Percentiles rank a stretch among this genome's conserved stretches.
Evolutionary conservation across 1,140 invertebrate species (phyloP).

Genomic region (Drosophila virilis): DNA sequence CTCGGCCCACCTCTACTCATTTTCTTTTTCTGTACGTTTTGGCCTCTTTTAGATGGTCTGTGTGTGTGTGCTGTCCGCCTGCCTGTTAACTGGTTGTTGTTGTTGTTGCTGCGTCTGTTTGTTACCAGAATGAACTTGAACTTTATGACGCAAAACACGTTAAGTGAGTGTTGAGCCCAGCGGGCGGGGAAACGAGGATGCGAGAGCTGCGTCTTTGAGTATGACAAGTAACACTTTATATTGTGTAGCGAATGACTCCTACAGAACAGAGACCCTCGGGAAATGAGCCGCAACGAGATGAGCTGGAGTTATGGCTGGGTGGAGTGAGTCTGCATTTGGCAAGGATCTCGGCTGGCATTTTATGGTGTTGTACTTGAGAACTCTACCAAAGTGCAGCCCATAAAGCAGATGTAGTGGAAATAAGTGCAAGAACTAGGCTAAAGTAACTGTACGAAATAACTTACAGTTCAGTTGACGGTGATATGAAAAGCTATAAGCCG

Average conservation of each 20-base stretch:
- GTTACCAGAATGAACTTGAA: constrained; percentile 77
- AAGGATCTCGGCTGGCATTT: constrained; percentile 2
- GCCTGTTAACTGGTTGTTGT: constrained; percentile 55
- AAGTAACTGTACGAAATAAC: constrained; percentile 6
- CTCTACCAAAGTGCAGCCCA: constrained; percentile 32
- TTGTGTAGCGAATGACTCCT: constrained; percentile 27
- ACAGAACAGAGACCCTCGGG: constrained; percentile 8
- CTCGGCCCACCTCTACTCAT: neutral
- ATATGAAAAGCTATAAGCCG: constrained; percentile 4
- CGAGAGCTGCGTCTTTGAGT: constrained; percentile 12
- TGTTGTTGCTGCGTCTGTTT: constrained; percentile 25
- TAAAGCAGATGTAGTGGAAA: constrained; percentile 31
- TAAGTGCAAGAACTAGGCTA: constrained; percentile 12
- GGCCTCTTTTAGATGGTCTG: constrained; percentile 17
- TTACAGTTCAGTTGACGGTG: constrained; percentile 5
- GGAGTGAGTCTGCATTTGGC: constrained; percentile 12
- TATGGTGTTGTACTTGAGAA: constrained; percentile 22
- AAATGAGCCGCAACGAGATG: constrained; percentile 18
- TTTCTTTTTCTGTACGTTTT: constrained; percentile 37
- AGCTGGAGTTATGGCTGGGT: constrained; percentile 7
- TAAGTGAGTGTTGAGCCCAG: constrained; percentile 61
- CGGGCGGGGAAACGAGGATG: too few relatives aligned
- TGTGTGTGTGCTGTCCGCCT: constrained; percentile 7
- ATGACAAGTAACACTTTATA: constrained; percentile 39
- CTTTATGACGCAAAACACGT: constrained; percentile 80